These are phyloP conservation scores for Aphidius gifuensis DNA, from an alignment of 1,140 invertebrate genomes.

Conservation along the genomic window DNA sequence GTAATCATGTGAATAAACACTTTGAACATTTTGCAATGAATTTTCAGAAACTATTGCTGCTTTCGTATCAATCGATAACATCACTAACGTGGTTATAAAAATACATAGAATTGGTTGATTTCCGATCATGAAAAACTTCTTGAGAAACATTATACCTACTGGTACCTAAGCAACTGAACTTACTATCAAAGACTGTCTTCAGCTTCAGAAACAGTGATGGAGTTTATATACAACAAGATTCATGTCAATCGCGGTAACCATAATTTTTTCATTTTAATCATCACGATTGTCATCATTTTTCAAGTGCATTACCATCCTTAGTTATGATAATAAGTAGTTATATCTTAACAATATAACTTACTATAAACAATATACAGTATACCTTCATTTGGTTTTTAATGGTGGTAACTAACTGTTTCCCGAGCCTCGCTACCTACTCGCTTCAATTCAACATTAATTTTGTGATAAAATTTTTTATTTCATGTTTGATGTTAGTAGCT, in stretches of 20 bases:
- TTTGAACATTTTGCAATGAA: slow-evolving; percentile 17
- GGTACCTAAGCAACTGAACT: neutral
- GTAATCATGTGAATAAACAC: slow-evolving; percentile 15
- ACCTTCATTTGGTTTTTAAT: no score
- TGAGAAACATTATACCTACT: neutral
- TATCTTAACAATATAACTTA: no score
- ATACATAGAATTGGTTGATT: slow-evolving; percentile 16
- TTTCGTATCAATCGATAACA: neutral
- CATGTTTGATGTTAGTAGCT: no score
- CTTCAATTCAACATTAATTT: no score
- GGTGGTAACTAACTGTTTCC: no score
- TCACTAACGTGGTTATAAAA: neutral
- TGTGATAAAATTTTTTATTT: no score
- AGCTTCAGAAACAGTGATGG: no score
- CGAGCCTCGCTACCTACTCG: no score
- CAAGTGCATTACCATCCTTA: slow-evolving; percentile 24
- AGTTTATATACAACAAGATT: slow-evolving; percentile 49
- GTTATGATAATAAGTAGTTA: slow-evolving; percentile 15
- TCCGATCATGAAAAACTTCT: neutral
- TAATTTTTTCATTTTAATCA: slow-evolving; percentile 35
- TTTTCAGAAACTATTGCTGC: slow-evolving; percentile 9
- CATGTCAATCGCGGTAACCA: slow-evolving; percentile 38
- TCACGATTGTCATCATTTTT: slow-evolving; percentile 50
- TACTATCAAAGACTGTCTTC: slow-evolving; percentile 11
- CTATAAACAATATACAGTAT: no score